A percentile compares a stretch with the other conserved stretches of the same genome.
Conservation (phyloP, 2,888 invertebrate genomes). For the Rhagium mordax region DNA sequence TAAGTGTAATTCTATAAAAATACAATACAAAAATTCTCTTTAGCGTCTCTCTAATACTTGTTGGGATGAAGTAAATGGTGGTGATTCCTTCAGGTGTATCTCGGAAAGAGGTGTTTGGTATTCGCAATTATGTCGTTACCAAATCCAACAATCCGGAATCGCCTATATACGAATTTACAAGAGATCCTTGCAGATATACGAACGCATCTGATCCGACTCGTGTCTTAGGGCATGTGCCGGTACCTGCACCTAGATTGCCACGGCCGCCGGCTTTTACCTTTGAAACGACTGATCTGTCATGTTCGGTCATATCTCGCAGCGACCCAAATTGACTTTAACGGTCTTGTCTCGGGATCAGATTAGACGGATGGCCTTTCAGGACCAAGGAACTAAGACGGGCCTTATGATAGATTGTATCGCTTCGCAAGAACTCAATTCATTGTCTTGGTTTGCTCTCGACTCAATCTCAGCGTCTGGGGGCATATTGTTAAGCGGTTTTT, state of each 20-base stretch:
- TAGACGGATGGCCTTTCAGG: conserved; percentile 46
- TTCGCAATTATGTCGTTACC: no score
- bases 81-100: no score
- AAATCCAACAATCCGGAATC: no score
- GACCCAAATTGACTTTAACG: conserved; percentile 42
- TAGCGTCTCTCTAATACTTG: no score
- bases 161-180: no score
- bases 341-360: conserved; percentile 44
- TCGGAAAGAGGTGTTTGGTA: no score
- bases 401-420: conserved; percentile 52
- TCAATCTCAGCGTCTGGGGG: conserved; percentile 42
- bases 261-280: conserved; percentile 11
- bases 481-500: conserved; percentile 48
- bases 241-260: background rate
- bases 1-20: no score
- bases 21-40: no score
- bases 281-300: conserved; percentile 40
- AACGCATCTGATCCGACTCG: background rate
- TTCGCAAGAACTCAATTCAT: conserved; percentile 39
- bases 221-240: background rate
- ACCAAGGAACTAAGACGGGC: conserved; percentile 43
- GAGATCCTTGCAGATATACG: background rate
- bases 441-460: conserved; percentile 44
- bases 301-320: conserved; percentile 44
- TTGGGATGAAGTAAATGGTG: no score